These are phyloP conservation scores for Tineola bisselliella DNA, from an alignment of 2,888 invertebrate species.

Conservation along the genomic window DNA sequence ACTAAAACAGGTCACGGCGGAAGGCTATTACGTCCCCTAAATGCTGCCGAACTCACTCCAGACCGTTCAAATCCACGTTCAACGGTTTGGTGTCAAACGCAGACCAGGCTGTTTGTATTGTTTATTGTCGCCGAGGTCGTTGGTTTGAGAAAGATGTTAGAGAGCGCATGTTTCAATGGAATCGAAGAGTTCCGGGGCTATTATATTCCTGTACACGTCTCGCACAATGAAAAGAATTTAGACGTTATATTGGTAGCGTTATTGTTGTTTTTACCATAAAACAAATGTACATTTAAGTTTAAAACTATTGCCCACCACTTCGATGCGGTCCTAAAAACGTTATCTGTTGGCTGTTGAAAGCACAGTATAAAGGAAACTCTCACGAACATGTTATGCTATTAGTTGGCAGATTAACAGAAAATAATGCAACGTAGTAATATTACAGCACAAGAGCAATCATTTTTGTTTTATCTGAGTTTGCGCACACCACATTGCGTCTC, in stretches of 20 bases:
- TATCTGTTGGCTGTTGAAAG: not conserved
- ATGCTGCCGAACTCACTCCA: slow-evolving; percentile 60
- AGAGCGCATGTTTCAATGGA: slow-evolving; percentile 52
- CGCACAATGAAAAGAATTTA: slow-evolving; percentile 20
- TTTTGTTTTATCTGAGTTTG: slow-evolving; percentile 65
- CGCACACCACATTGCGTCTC: slow-evolving; percentile 46
- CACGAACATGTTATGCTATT: slow-evolving; percentile 13
- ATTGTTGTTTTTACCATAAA: slow-evolving; percentile 8
- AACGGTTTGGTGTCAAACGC: slow-evolving; percentile 67
- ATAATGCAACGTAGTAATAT: slow-evolving; percentile 43
- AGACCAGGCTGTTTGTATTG: slow-evolving; percentile 66
- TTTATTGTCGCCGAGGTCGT: slow-evolving; percentile 63
- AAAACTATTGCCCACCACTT: not conserved
- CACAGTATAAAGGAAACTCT: slow-evolving; percentile 26
- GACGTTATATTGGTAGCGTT: slow-evolving; percentile 6
- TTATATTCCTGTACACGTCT: slow-evolving; percentile 38
- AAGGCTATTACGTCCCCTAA: slow-evolving; percentile 65
- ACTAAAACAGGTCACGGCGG: slow-evolving; percentile 66
- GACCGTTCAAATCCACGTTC: slow-evolving; percentile 63
- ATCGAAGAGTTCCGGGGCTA: slow-evolving; percentile 37
- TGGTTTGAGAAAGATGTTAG: slow-evolving; percentile 51
- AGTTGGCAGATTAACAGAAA: slow-evolving; percentile 50
- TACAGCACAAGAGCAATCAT: slow-evolving; percentile 55
- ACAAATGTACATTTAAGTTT: not conserved
- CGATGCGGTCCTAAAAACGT: not conserved